Conservation (phyloP, 2,113 vertebrate species). For the Gulo gulo region DNA sequence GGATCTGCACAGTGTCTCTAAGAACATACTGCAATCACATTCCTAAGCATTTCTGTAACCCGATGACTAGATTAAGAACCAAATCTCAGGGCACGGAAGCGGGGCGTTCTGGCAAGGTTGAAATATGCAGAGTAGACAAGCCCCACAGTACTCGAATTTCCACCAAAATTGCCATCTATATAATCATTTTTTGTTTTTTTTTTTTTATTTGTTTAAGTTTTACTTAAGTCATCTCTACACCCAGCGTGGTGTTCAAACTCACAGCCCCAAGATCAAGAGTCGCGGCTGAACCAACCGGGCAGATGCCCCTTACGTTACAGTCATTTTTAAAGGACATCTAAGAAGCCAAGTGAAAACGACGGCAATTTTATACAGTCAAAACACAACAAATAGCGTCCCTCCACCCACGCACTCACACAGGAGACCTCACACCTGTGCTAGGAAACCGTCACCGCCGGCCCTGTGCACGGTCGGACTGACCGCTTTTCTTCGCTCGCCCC, state of each 20-base stretch:
- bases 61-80: neutral
- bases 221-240: neutral
- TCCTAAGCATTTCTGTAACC: neutral
- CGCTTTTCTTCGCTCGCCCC: slow-evolving; percentile 1
- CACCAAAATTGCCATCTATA: neutral
- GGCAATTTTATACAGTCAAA: neutral
- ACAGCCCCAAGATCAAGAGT: neutral
- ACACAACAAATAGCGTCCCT: neutral
- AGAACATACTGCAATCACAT: neutral
- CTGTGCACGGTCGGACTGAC: too few species aligned
- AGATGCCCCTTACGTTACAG: neutral
- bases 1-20: neutral
- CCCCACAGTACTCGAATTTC: neutral
- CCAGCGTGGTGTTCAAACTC: neutral
- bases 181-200: too few species aligned
- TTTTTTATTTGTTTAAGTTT: neutral
- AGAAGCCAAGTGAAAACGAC: neutral
- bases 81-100: neutral
- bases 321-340: neutral
- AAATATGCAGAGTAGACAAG: neutral
- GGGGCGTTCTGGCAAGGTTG: neutral
- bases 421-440: neutral
- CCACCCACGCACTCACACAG: neutral
- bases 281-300: neutral
- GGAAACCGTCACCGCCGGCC: rapidly evolving